phyloP scores from a whole-genome alignment of 2,113 vertebrate genomes.

The Pluvialis apricaria region DNA sequence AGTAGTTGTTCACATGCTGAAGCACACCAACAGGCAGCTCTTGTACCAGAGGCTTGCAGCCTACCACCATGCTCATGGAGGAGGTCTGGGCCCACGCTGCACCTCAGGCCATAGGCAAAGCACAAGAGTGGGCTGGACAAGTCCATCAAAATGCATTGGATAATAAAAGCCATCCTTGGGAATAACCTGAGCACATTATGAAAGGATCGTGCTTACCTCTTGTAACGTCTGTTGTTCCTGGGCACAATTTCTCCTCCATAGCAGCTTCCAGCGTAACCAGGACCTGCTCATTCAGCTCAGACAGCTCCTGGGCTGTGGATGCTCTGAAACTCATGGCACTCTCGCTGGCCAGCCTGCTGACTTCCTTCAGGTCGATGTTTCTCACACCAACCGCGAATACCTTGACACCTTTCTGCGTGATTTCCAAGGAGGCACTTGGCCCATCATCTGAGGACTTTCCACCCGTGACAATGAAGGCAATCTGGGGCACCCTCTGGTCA shows the following conservation, averaged over 20 bases:
- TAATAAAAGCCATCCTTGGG: background rate
- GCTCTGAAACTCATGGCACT: slow-evolving; percentile 79
- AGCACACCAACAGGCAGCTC: background rate
- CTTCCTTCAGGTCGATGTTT: slow-evolving; percentile 76
- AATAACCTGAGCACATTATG: background rate
- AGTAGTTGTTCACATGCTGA: background rate
- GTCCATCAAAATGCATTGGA: background rate
- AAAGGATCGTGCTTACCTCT: slow-evolving; percentile 67
- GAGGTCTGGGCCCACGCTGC: background rate
- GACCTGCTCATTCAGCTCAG: slow-evolving; percentile 89
- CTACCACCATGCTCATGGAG: background rate
- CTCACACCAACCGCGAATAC: slow-evolving; percentile 87
- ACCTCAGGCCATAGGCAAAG: background rate
- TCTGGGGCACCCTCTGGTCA: slow-evolving; percentile 86
- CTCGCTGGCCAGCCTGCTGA: slow-evolving; percentile 82
- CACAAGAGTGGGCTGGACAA: background rate
- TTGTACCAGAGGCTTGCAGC: background rate
- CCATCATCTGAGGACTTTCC: slow-evolving; percentile 83
- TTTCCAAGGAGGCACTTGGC: slow-evolving; percentile 77
- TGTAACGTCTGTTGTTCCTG: background rate
- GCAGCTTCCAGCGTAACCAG: slow-evolving; percentile 83
- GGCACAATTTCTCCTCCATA: slow-evolving; percentile 82
- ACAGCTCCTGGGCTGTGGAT: slow-evolving; percentile 77
- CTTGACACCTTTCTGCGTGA: slow-evolving; percentile 78
- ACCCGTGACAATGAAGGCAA: slow-evolving; percentile 87